Evolutionary conservation across 2,113 vertebrate genomes (phyloP).

Genomic region (Channa maculata): DNA sequence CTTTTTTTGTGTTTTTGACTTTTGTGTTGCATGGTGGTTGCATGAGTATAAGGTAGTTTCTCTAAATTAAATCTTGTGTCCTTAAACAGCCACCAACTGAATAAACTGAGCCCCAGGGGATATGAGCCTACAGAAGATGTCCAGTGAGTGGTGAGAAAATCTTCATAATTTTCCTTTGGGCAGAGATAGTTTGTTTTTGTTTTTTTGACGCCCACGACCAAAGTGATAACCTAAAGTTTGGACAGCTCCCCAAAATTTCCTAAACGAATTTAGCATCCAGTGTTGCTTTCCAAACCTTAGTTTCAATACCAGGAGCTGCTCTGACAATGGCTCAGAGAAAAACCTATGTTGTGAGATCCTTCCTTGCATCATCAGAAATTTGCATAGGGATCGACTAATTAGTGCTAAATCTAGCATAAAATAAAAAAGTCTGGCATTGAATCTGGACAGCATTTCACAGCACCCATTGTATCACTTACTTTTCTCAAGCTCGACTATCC

Average conservation of each 20-base stretch:
- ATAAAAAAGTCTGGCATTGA: conserved; percentile 22
- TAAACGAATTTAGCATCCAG: conserved; percentile 56
- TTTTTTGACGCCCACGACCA: conserved; percentile 55
- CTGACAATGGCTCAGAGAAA: conserved; percentile 25
- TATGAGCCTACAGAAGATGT: conserved; percentile 25
- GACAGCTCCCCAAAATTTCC: conserved; percentile 53
- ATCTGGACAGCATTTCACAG: conserved; percentile 27
- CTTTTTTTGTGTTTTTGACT: conserved; percentile 10
- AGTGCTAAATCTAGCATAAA: conserved; percentile 45
- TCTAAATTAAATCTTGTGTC: background rate
- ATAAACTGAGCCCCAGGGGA: conserved; percentile 3
- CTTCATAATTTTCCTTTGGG: conserved; percentile 18
- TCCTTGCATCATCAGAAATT: conserved; percentile 58
- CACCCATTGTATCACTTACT: conserved; percentile 81
- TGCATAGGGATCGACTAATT: conserved; percentile 57
- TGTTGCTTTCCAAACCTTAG: conserved; percentile 47
- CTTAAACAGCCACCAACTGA: conserved; percentile 3
- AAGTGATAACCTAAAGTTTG: conserved; percentile 23
- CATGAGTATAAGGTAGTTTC: conserved; percentile 1
- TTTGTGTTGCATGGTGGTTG: conserved; percentile 2
- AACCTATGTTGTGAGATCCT: conserved; percentile 32
- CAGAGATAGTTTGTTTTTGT: conserved; percentile 19
- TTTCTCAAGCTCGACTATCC: conserved; percentile 94
- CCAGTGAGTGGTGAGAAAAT: conserved; percentile 12
- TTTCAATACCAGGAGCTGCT: conserved; percentile 45